Evolutionary conservation across 2,113 vertebrate genomes (phyloP).

Genomic region (Catharus minimus): DNA sequence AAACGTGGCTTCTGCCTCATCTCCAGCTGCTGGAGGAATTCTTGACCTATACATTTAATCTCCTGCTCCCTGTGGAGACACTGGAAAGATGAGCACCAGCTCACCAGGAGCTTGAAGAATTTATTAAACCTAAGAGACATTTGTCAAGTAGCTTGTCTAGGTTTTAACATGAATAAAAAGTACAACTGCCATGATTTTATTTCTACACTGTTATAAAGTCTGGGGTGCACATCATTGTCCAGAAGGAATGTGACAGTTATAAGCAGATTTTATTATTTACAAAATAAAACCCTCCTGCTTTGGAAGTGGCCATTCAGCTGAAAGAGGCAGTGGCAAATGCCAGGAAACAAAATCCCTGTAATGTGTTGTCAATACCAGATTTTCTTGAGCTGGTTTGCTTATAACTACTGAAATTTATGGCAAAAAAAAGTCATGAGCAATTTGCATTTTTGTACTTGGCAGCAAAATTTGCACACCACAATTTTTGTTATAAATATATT

Average conservation of each 20-base stretch:
- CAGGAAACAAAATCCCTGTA: background rate
- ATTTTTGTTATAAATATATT: background rate
- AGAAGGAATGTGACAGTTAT: background rate
- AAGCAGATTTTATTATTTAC: background rate
- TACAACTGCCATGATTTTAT: background rate
- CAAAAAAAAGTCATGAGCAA: background rate
- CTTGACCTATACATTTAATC: background rate
- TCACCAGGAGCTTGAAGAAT: background rate
- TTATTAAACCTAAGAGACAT: background rate
- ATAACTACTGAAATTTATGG: background rate
- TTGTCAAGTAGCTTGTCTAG: background rate
- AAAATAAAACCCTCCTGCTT: background rate
- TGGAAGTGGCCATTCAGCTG: background rate
- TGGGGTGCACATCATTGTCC: background rate
- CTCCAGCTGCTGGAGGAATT: background rate
- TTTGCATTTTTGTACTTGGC: background rate
- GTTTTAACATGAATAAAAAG: background rate
- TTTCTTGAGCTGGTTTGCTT: background rate
- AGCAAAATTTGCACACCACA: background rate
- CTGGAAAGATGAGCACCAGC: background rate
- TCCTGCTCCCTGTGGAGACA: background rate
- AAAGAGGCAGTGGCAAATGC: background rate
- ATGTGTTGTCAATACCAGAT: background rate
- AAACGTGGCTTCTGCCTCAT: background rate
- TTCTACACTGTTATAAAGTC: background rate